These are phyloP conservation scores for Hydriomena furcata DNA, from an alignment of 2,888 invertebrate genomes.

Conservation along the genomic window DNA sequence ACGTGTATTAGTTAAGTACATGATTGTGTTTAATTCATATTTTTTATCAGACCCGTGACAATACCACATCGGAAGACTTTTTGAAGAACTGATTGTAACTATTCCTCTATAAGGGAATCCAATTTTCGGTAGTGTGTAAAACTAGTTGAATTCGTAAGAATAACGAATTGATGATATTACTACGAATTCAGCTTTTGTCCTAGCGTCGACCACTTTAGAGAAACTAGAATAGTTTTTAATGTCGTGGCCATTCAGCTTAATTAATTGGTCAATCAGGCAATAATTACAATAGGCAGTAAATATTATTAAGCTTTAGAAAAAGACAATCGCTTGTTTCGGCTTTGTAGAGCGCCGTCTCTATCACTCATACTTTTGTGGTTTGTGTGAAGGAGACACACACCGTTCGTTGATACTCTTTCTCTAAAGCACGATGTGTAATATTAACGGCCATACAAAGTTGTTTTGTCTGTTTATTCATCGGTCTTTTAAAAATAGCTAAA, in stretches of 20 bases:
- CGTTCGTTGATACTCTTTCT: no score
- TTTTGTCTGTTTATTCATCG: not conserved
- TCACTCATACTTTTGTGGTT: no score
- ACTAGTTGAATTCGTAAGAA: constrained; percentile 36
- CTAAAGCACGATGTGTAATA: no score
- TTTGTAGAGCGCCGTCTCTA: no score
- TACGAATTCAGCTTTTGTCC: constrained; percentile 35
- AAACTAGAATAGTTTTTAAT: constrained; percentile 34
- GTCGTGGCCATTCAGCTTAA: constrained; percentile 19
- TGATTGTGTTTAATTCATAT: constrained; percentile 1
- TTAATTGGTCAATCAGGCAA: constrained; percentile 5
- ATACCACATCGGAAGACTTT: constrained; percentile 56
- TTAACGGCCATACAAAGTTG: not conserved
- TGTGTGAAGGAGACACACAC: no score
- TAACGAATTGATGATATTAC: constrained; percentile 1
- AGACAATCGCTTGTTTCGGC: no score
- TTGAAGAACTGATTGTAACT: constrained; percentile 54
- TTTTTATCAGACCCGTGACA: constrained; percentile 50
- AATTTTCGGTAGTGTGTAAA: constrained; percentile 58
- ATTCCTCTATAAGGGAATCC: constrained; percentile 46
- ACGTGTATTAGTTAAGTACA: no score
- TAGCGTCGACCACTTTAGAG: constrained; percentile 48
- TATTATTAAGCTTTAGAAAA: no score
- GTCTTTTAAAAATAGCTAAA: not conserved
- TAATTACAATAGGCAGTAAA: no score